Base-by-base conservation (phyloP, 2,113 vertebrate species). In the Etia nguti region DNA sequence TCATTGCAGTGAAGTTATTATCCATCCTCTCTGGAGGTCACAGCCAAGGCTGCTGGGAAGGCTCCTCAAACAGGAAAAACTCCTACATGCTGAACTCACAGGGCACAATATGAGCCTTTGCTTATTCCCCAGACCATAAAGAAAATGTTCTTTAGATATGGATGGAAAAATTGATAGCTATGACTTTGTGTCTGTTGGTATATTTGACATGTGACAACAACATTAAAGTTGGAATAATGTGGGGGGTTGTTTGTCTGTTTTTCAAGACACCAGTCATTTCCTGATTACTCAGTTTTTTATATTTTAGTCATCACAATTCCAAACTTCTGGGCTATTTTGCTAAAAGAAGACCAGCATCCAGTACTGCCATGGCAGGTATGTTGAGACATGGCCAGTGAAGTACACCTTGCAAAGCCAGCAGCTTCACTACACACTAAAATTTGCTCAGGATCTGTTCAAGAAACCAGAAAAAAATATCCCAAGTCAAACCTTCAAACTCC, bases 11-110 rank as follows among this genome's bases (percentile, higher is more conserved):
- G 79, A 90, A 93, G 90, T 92, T 93, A 88, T 91, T 89, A 88
- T 92, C 91, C 79, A 54, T 90, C 88, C 79, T 93, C 90, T 91
- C 85, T 50, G 18, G 92, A 92, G 93, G 92, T 93, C 90, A 87
- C 54, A 84, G 87, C 36, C 85, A 22, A 86, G 83, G 86, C 88
- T 89, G 89, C 89, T 79, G 83, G 84, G 84, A 90, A 85, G 56
- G 70, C 87, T 90, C 65, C 77, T 92, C 89, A 87, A 86, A 93
- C 89, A 89, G 82, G 70, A 79, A 80, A 84, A 84, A 85, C 89
- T 89, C 89, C 87, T 82, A 90, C 90, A 79, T 80, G 80, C 38
- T 90, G 87, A 86, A 84, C 83, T 83, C 56, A 57, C 22, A 73
- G 56, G 73, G 84, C 87, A 84, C 5, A 20, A 80, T 88, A n/a